Conservation (phyloP, 92 coral and sea anemone genomes). For the Phenganax stokvisi region DNA sequence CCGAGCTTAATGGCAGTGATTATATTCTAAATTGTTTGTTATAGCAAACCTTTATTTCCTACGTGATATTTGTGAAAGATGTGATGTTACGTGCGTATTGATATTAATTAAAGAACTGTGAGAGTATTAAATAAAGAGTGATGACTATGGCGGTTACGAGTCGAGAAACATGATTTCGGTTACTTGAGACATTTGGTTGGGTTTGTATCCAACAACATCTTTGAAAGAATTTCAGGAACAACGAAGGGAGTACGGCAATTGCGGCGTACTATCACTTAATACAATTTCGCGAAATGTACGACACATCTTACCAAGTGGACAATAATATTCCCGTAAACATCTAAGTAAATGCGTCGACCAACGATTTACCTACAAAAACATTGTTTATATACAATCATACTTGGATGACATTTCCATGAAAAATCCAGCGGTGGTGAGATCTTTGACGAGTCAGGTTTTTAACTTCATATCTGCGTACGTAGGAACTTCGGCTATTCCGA, state of each 20-base stretch:
- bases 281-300: slow-evolving; percentile 33
- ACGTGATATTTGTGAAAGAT: too few relatives aligned
- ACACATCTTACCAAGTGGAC: slow-evolving; percentile 44
- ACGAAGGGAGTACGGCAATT: slow-evolving; percentile 29
- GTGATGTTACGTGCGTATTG: too few relatives aligned
- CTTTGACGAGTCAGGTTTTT: slow-evolving; percentile 51
- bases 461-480: slow-evolving; percentile 49
- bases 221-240: slow-evolving; percentile 35
- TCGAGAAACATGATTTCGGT: too few relatives aligned
- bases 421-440: slow-evolving; percentile 45
- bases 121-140: too few relatives aligned
- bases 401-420: slow-evolving; percentile 42
- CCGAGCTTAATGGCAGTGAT: too few relatives aligned
- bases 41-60: too few relatives aligned
- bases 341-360: slow-evolving; percentile 46
- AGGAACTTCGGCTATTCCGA: slow-evolving; percentile 54
- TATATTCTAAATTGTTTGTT: too few relatives aligned
- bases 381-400: slow-evolving; percentile 48
- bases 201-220: neutral
- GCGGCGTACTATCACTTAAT: slow-evolving; percentile 40
- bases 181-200: too few relatives aligned
- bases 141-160: too few relatives aligned
- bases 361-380: slow-evolving; percentile 47
- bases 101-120: too few relatives aligned
- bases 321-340: slow-evolving; percentile 46